Base-by-base conservation (phyloP, 2,113 vertebrate species). In the Forbesichthys agassizii region DNA sequence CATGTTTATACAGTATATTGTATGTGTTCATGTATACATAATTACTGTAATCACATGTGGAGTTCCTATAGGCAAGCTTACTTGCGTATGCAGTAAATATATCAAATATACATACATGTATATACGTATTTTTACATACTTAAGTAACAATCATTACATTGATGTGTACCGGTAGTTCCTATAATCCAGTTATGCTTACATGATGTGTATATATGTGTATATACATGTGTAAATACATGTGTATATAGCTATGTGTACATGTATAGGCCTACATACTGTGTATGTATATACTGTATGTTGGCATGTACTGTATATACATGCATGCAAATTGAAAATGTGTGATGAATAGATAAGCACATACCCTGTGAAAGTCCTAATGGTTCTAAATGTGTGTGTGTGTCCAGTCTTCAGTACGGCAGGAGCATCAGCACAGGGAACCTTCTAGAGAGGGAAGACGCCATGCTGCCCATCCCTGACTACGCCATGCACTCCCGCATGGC, bases 391-490 rank as follows among this genome's bases (percentile, higher is more conserved):
- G 60, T 67, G 49, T 71, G n/a, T 82, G 63, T 64, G 49, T 66
- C 0, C 81, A 99, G 97, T 84, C 92, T 98, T 74, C 95, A 96
- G 75, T 95, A 93, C 18, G 95, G 94, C 48, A 95, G 96, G 81
- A 99, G 98, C 93, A 96, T 95, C 93, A 99, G 98, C 92, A 98
- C 97, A 0, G 98, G 97, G 0, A 98, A 99, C 84, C 93, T 99
- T 3, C 91, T 99, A 59, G 96, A 99, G 88, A 94, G 97, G 71
- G 96, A 99, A 0, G 94, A 95, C 78, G 69, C 94, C 68, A 77
- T 92, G 33, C 77, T 95, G 27, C 94, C 96, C 0, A 88, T 90
- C 0, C 92, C 95, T 0, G 96, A 98, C 84, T 99, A 99, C 0
- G 82, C 88, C 85, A 73, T 92, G 84, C 80, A 91, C 0, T 84